Base-by-base conservation (phyloP, 2,797 vertebrate genomes). In the Cyclopterus lumpus region DNA sequence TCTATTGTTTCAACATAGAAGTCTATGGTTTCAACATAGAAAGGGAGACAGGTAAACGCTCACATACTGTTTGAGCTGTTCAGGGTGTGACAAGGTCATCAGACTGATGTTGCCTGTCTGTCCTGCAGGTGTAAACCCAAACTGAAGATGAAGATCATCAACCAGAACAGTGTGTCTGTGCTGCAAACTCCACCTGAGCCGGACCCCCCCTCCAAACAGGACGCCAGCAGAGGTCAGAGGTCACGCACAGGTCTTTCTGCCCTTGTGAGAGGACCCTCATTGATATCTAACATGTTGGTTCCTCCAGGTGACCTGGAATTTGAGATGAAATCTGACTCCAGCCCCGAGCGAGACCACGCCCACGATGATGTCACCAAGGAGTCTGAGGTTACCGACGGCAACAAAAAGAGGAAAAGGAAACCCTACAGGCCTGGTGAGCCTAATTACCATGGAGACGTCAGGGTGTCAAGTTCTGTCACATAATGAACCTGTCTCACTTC, bases 111-210 rank as follows among this genome's bases (percentile, higher is more conserved):
- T 69, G 57, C 16, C 59, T 73, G 44, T 85, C 24, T 77, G 20
- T 44, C 30, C 67, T 65, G n/a, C 83, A 93, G 97, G 75, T 95
- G 95, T 77, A 99, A 99, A 91, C 98, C 98, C 90, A 99, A 99
- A 94, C 93, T 99, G 75, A 98, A 98, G 84, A 93, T 99, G 90
- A 97, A 96, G 93, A 99, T 99, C 90, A 99, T 99, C 89, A 99
- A 99, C 91, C 98, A 99, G 93, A 99, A 99, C 93, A 98, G 97
- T n/a, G 98, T 99, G 83, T 96, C 98, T 0, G 97, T 99, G 51
- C 96, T 99, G 70, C 98, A 98, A 91, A 97, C 96, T 0, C 96
- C 95, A 1, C 91, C 94, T 18, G 96, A 99, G 63, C 69, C 69
- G 0, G 82, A 91, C 44, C 89, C 94, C 26, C 95, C 95, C 26